Base-by-base conservation (phyloP, 2,113 vertebrate genomes). In the Calonectris borealis region DNA sequence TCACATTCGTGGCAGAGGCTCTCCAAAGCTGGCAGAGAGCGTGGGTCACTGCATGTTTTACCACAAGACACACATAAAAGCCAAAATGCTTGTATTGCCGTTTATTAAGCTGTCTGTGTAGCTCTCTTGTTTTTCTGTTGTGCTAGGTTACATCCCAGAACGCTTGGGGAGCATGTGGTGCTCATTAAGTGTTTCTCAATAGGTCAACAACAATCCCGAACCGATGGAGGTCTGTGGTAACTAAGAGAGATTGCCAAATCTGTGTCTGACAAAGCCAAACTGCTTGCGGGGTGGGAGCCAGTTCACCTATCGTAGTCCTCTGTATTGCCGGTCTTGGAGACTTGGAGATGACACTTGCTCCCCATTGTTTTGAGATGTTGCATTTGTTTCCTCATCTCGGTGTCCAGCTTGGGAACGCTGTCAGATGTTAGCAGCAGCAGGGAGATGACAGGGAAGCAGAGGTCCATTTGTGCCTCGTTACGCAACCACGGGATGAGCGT, bases 131-230 rank as follows among this genome's bases (percentile, higher is more conserved):
- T 94, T 96, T 85, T 48, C 24, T 77, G 58, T 77, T 72, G 55
- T 48, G 60, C 68, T 77, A 32, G 44, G 65, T 88, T 91, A 73
- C 78, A 57, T 91, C 75, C 54, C 80, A 78, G 93, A 88, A 34
- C 17, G 6, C 85, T 86, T 26, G 82, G 64, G 81, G 18, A 96
- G 71, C 94, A 96, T 97, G 92, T 97, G 96, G 83, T 92, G 68
- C 87, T 95, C 73, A 16, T 97, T 94, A 97, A 77, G 34, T 60
- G 38, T 97, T 97, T 97, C 96, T 95, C 91, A 94, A 95, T 84
- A 94, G 85, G 92, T 93, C 91, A 73, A 13, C 48, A 79, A 18
- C 60, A 87, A 26, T 69, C 64, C 38, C 3, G 4, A 16, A 34
- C n/a, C 0, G 1, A 40, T 36, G 66, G 69, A 86, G 62, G 57